Percentiles rank a stretch among this genome's conserved stretches.
phyloP scores from a whole-genome alignment of 2,113 vertebrate genomes.

The Podocnemis expansa region DNA sequence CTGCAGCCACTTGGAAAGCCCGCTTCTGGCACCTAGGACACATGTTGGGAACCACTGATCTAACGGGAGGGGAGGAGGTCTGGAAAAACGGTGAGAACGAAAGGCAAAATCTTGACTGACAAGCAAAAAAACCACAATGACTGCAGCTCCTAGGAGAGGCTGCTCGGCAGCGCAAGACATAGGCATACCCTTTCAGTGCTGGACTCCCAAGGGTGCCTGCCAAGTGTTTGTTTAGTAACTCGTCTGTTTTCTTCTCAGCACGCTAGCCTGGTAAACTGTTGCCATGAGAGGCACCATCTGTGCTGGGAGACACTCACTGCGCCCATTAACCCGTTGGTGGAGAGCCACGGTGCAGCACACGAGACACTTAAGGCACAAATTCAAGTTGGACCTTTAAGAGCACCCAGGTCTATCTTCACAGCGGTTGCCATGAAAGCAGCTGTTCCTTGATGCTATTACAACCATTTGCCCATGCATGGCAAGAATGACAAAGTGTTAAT shows the following conservation, averaged over 20 bases:
- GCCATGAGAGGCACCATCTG: conserved; percentile 11
- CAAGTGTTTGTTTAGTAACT: accelerated
- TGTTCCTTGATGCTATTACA: neutral
- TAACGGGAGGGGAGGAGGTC: neutral
- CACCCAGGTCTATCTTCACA: neutral
- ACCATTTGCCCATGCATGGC: neutral
- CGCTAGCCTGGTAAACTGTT: conserved; percentile 1
- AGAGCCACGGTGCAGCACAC: accelerated
- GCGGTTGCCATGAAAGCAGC: neutral
- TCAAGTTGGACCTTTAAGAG: neutral
- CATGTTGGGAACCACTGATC: no score
- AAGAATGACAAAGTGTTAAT: neutral
- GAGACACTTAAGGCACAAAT: neutral
- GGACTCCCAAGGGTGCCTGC: no score
- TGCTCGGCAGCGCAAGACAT: conserved; percentile 24
- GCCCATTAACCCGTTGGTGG: neutral
- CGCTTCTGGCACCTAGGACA: no score
- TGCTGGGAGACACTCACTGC: neutral
- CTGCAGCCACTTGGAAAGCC: no score
- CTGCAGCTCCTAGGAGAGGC: conserved; percentile 7
- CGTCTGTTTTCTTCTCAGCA: accelerated
- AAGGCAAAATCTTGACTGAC: conserved; percentile 31
- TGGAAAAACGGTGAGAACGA: conserved; percentile 58
- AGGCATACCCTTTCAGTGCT: conserved; percentile 10
- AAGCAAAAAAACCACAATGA: conserved; percentile 33